phyloP scores from a whole-genome alignment of 1,140 invertebrate species.

The Euura saliciscinereae region DNA sequence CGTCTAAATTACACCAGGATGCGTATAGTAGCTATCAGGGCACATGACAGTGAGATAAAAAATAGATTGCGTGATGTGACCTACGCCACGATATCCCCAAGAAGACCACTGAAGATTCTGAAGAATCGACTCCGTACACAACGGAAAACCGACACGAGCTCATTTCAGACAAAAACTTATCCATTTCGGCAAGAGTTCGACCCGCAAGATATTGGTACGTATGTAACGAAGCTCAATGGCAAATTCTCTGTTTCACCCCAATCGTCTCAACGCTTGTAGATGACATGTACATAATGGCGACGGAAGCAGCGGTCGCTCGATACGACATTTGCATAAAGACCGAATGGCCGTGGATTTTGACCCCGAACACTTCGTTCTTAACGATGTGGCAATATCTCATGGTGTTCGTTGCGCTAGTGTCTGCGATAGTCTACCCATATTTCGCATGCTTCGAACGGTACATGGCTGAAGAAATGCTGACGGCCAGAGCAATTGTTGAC shows the following conservation, averaged over 20 bases:
- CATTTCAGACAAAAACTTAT: neutral
- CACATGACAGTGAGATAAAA: neutral
- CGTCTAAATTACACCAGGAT: neutral
- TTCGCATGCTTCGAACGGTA: conserved; percentile 1
- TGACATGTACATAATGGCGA: conserved; percentile 4
- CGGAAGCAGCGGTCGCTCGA: neutral
- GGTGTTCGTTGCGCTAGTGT: neutral
- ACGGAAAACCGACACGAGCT: neutral
- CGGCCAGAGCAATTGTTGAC: neutral
- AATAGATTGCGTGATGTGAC: neutral
- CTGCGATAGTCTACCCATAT: neutral
- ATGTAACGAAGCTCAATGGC: too few relatives aligned
- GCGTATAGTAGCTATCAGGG: neutral
- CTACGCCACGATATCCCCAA: neutral
- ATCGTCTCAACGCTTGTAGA: too few relatives aligned
- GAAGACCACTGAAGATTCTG: conserved; percentile 3
- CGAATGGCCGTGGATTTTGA: neutral
- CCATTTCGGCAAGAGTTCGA: neutral
- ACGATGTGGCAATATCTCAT: neutral
- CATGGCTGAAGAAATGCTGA: neutral
- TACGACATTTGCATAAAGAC: neutral
- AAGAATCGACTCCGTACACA: neutral
- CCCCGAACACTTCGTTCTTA: neutral
- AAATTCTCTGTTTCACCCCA: too few relatives aligned
- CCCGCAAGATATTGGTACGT: neutral